Evolutionary conservation across 2,113 vertebrate genomes (phyloP), one percentile per base, ranked within the genome.

Genomic region (Eretmochelys imbricata): DNA sequence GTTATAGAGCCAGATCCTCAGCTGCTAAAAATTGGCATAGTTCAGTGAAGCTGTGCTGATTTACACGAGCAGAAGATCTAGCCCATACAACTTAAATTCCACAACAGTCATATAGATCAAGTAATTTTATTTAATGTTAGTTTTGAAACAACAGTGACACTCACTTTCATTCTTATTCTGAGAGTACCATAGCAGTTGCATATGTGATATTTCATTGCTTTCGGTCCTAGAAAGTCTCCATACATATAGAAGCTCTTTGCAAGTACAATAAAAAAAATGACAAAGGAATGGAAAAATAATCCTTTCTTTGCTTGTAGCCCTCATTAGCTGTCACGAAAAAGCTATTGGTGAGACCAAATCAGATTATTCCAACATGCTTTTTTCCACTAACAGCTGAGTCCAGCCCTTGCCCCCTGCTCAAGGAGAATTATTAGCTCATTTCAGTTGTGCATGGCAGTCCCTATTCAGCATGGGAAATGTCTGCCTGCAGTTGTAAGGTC

Each of bases 361-460:
- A 91, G 94, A 89, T 94, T 96, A 96, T 89, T 91, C 79, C 82
- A 89, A 85, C 86, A 89, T 89, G 72, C 62, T 92, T 96, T 93
- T 69, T 93, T 92, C 85, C 84, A 93, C 57, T 93, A 96, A 75
- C 62, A 11, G 84, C 78, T 94, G 42, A 76, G 72, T 76, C 38
- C 42, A 42, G 24, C 42, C 72, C 42, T 25, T 5, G 10, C 12
- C 38, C 72, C 22, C 72, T 76, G 90, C 95, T 95, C 96, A 92
- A 95, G 95, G 97, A 97, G 96, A 94, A 96, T 96, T 96, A 96
- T 97, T 97, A 96, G 93, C 89, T 97, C 90, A 81, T 94, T 96
- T 95, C 91, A 91, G 80, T 89, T 93, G 88, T 95, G 94, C 89
- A 59, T 95, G 95, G 84, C 84, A 93, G 92, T 85, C 89, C 85